Base-by-base conservation (phyloP, 2,113 vertebrate species). In the Leucoraja erinaceus region DNA sequence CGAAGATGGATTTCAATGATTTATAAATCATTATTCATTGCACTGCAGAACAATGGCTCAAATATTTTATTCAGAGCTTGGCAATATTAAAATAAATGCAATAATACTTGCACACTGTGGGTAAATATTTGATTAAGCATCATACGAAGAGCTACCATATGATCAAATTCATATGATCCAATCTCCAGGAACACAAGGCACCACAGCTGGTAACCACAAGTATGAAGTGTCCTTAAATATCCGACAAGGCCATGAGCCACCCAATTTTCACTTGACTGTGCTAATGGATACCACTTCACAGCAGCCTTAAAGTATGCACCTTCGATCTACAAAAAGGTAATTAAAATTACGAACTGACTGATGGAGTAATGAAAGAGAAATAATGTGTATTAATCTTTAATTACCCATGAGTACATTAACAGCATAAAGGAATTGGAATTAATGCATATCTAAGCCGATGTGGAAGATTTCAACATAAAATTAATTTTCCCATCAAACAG, bases 271-370 rank as follows among this genome's bases (percentile, higher is more conserved):
- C 63, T 38, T 88, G n/a, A 66, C 63, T 72, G 68, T 38, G 11
- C 28, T 38, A 25, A 18, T 72, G 9, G 83, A 8, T 28, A 68
- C 68, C 28, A 72, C 22, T 72, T 18, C 90, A 91, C 38, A 47
- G 33, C 90, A 72, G 66, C 14, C 66, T 12, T 20, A 0, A 25
- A 12, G 10, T 20, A 38, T 33, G 22, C 18, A 72, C 31, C 90
- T 91, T 54, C n/a, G 90, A 91, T 38, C 72, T 72, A 91, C 33
- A 38, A 33, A 91, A 91, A 54, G 18, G 70, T 91, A 91, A 91
- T 91, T 91, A 91, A 91, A 91, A 91, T 91, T 91, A 91, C 72
- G 72, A 91, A 91, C 72, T 72, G 90, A 72, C 68, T 74, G 8
- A 72, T 72, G 90, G 38, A 70, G 68, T 72, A 91, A 91, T 72